These are phyloP conservation scores for Euplagia quadripunctaria DNA, from an alignment of 2,888 invertebrate species.

Conservation along the genomic window DNA sequence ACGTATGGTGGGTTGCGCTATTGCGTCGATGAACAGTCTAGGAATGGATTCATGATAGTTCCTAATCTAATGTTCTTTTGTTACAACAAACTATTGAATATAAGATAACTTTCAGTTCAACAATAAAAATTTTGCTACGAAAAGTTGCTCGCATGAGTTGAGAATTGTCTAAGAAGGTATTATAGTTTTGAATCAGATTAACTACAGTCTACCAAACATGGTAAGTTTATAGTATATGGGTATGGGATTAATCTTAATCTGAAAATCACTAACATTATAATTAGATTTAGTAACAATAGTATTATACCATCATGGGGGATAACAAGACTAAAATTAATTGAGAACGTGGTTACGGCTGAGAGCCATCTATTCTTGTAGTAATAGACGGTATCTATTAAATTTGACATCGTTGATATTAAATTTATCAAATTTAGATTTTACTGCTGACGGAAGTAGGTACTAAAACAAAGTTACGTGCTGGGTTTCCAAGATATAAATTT, in stretches of 20 bases:
- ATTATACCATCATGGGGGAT: conserved; percentile 21
- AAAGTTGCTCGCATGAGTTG: background rate
- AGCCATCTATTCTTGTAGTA: conserved; percentile 20
- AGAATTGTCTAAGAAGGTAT: background rate
- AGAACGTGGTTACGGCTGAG: conserved; percentile 8
- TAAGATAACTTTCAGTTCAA: background rate
- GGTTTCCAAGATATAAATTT: background rate
- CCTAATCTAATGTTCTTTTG: background rate
- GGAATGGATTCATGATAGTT: background rate
- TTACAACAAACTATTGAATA: background rate
- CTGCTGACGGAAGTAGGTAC: background rate
- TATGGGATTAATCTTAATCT: conserved; percentile 27
- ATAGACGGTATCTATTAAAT: conserved; percentile 31
- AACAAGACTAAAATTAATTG: conserved; percentile 33
- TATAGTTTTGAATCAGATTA: no score
- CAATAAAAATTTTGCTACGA: background rate
- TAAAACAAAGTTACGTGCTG: background rate
- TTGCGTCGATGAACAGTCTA: background rate
- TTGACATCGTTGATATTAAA: conserved; percentile 59
- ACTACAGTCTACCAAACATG: conserved; percentile 1
- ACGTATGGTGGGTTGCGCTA: background rate
- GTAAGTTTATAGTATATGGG: conserved; percentile 26
- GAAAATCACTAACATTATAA: conserved; percentile 35
- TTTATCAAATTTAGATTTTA: conserved; percentile 41
- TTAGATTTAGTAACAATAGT: conserved; percentile 31